Conservation (phyloP, 2,797 vertebrate species). For the Mycteria americana region DNA sequence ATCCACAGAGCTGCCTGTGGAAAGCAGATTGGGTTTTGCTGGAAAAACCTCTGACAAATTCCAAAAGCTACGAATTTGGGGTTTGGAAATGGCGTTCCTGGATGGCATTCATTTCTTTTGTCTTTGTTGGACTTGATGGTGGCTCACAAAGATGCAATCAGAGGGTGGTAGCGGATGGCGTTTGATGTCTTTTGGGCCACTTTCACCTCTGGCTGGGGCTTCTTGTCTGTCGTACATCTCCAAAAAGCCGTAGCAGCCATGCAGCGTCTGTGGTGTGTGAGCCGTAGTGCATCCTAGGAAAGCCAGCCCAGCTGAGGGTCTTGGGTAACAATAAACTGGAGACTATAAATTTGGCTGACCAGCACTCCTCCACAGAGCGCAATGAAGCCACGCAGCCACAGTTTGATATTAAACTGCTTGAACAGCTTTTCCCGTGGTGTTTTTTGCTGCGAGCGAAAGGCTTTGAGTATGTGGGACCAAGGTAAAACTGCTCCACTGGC, state of each 20-base stretch:
- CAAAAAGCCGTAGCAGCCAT: neutral
- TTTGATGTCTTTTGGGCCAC: neutral
- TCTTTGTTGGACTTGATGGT: neutral
- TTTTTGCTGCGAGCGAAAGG: neutral
- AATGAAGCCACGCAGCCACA: neutral
- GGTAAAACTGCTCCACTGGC: neutral
- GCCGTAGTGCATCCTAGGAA: neutral
- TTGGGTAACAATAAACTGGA: neutral
- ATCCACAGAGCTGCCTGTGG: neutral
- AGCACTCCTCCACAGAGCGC: neutral
- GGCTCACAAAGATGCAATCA: neutral
- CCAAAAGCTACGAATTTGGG: neutral
- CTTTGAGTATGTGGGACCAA: neutral
- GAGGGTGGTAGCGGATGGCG: neutral
- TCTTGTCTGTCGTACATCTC: fast-evolving
- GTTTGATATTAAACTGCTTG: neutral
- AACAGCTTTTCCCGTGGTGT: neutral
- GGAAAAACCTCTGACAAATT: constrained; percentile 26
- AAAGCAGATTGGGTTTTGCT: neutral
- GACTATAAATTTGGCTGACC: neutral
- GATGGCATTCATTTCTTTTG: neutral
- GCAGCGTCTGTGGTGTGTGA: neutral
- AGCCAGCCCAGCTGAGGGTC: neutral
- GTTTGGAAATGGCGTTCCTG: neutral
- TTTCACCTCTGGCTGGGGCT: neutral